Base-by-base conservation (phyloP, 1,140 invertebrate species). In the Sycophila sp. region DNA sequence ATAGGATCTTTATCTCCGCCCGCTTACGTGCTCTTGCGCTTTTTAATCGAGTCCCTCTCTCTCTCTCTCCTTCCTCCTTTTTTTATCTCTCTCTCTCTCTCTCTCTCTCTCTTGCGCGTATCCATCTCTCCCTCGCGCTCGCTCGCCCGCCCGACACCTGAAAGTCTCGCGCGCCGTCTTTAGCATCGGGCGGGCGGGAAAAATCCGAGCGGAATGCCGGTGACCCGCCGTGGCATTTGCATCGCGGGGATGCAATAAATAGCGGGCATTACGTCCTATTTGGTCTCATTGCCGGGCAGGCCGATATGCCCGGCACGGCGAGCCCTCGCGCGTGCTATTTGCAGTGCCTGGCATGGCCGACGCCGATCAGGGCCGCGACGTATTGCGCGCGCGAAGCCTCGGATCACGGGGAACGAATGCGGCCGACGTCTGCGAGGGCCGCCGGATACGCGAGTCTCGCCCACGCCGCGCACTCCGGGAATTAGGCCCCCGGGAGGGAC, bases 221-320 rank as follows among this genome's bases (percentile, higher is more conserved):
- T 74, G 76, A 78, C 76, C 76, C 59, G 71, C 66, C 69, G 56
- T 73, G 78, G 77, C 72, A 79, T 77, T 76, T 70, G 76, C 78
- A 78, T 78, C 73, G 71, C 66, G 66, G 65, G 75, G 70, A 78
- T 77, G 73, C 77, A 77, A 79, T 77, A 75, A 80, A 80, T 80
- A 76, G 76, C 72, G 65, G 38, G 75, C 75, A 78, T 76, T 75
- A 78, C 77, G 74, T 78, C 55, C 77, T 76, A 77, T 80, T 80
- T 77, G 76, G 76, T 80, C 74, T 78, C 76, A 56, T 74, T 75
- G 71, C 67, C 55, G n/a, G n/a, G n/a, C n/a, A n/a, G 72, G 26
- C 68, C 7, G 17, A n/a, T 22, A 24, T 30, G 56, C 56, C 15
- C 30, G 40, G 56, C 56, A 3, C 56, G 22, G 17, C 42, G 2